phyloP scores from a whole-genome alignment of 2,113 vertebrate genomes.

The Diadophis punctatus region DNA sequence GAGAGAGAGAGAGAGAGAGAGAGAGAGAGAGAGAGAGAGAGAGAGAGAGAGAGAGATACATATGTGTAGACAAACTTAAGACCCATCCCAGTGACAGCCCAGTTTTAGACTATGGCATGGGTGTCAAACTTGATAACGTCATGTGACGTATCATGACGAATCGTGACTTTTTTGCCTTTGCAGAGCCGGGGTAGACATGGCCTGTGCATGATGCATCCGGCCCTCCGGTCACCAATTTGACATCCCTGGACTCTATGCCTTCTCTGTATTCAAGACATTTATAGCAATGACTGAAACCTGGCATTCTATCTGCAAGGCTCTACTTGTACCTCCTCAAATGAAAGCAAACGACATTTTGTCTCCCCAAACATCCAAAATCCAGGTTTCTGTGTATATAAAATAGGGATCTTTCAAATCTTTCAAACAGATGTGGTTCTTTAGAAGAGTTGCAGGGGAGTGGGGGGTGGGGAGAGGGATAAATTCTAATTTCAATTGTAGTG shows the following conservation, averaged over 20 bases:
- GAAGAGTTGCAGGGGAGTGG: not conserved
- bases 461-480: not conserved
- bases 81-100: constrained; percentile 63
- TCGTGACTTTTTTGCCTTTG: too few relatives aligned
- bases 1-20: too few relatives aligned
- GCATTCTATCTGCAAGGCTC: constrained; percentile 53
- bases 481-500: constrained; percentile 50
- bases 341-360: constrained; percentile 51
- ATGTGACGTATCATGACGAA: too few relatives aligned
- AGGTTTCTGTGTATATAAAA: not conserved
- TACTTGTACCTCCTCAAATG: constrained; percentile 32
- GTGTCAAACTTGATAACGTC: too few relatives aligned
- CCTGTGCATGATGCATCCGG: too few relatives aligned
- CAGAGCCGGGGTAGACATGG: too few relatives aligned
- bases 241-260: too few relatives aligned
- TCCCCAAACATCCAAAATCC: constrained; percentile 33
- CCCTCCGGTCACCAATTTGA: too few relatives aligned
- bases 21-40: not conserved
- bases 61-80: constrained; percentile 71
- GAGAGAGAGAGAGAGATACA: constrained; percentile 72
- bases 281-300: constrained; percentile 54
- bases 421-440: not conserved
- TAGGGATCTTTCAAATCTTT: not conserved
- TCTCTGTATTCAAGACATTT: constrained; percentile 66
- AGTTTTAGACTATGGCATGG: constrained; percentile 47